phyloP scores from a whole-genome alignment of 1,140 invertebrate genomes.

The Periplaneta americana region DNA sequence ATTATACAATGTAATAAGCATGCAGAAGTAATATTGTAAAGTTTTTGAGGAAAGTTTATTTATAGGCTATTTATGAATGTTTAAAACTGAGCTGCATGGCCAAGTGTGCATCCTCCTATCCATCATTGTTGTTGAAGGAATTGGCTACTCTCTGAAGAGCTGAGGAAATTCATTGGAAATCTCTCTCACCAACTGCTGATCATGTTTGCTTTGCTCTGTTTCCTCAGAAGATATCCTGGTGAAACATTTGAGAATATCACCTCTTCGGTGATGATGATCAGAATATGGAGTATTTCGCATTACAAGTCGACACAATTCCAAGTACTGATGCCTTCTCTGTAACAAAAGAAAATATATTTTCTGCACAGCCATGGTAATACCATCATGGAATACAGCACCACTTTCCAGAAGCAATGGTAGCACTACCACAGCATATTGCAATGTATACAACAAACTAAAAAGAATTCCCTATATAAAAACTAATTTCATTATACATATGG shows the following conservation, averaged over 20 bases:
- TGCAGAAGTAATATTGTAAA: not conserved
- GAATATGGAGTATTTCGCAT: constrained; percentile 70
- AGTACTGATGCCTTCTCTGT: constrained; percentile 64
- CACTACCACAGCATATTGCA: too few relatives aligned
- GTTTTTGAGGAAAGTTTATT: not conserved
- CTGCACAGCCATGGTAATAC: too few relatives aligned
- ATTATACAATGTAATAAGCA: not conserved
- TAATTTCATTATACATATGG: too few relatives aligned
- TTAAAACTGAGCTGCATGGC: too few relatives aligned
- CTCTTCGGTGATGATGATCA: constrained; percentile 65
- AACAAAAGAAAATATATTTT: too few relatives aligned
- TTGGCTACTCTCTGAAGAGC: constrained; percentile 54
- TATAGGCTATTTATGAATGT: not conserved
- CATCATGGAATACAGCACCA: too few relatives aligned
- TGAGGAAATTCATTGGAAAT: constrained; percentile 81
- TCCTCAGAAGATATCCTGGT: constrained; percentile 81
- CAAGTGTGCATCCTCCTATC: not conserved
- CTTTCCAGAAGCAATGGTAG: too few relatives aligned
- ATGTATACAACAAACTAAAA: too few relatives aligned
- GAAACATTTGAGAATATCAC: constrained; percentile 74
- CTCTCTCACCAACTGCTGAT: constrained; percentile 68
- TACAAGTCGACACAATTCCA: constrained; percentile 68
- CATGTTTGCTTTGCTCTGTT: constrained; percentile 57
- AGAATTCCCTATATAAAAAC: too few relatives aligned
- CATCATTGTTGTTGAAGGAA: not conserved